Percentiles rank a stretch among this genome's conserved stretches.
phyloP scores from a whole-genome alignment of 2,113 vertebrate genomes.

The Ptyas mucosa region DNA sequence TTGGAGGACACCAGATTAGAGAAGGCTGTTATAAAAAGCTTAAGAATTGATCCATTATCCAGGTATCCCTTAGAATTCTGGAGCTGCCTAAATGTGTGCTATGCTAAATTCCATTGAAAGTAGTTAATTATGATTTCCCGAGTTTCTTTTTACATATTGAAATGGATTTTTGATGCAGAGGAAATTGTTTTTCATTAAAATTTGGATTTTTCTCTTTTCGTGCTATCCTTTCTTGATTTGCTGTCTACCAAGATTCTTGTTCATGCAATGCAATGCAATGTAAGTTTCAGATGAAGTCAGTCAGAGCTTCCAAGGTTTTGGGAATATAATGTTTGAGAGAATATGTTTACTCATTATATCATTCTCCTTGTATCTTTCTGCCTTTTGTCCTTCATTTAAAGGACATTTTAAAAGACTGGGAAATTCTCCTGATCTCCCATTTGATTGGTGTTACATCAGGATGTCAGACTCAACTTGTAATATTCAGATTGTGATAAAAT shows the following conservation, averaged over 20 bases:
- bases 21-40: neutral
- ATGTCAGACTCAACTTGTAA: constrained; percentile 19
- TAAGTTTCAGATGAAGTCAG: constrained; percentile 32
- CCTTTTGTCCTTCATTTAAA: constrained; percentile 34
- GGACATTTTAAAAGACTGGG: constrained; percentile 22
- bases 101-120: constrained; percentile 40
- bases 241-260: constrained; percentile 30
- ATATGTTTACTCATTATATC: constrained; percentile 12
- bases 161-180: constrained; percentile 38
- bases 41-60: neutral
- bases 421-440: constrained; percentile 29
- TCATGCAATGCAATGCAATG: constrained; percentile 22
- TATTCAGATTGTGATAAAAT: constrained; percentile 39
- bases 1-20: neutral
- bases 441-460: neutral
- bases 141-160: constrained; percentile 42
- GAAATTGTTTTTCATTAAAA: constrained; percentile 12
- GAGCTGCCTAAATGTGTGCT: neutral
- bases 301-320: constrained; percentile 17
- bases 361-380: neutral
- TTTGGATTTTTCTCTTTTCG: neutral
- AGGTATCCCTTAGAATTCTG: neutral
- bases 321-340: neutral
- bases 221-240: constrained; percentile 18
- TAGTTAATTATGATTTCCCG: constrained; percentile 23